A percentile compares a stretch with the other conserved stretches of the same genome.
Evolutionary conservation across 2,797 vertebrate species (phyloP).

Genomic region (Carapus acus): DNA sequence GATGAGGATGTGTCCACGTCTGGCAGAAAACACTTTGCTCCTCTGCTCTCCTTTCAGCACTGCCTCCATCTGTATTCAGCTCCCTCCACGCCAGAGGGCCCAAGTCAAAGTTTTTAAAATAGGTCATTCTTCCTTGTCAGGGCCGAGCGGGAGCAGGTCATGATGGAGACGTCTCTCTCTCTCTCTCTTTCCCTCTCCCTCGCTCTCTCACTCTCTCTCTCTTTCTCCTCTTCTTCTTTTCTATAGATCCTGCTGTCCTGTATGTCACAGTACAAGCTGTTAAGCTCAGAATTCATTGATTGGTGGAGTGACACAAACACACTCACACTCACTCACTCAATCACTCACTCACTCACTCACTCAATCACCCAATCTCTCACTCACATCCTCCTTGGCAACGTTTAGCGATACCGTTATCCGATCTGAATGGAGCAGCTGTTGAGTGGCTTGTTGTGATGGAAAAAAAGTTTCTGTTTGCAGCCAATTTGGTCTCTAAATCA

Average conservation of each 20-base stretch:
- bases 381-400: not conserved
- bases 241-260: not conserved
- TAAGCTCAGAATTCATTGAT: not conserved
- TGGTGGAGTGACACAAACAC: not conserved
- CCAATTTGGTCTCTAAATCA: conserved; percentile 6
- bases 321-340: not conserved
- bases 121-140: no score
- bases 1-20: no score
- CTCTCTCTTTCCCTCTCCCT: no score
- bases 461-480: not conserved
- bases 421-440: not conserved
- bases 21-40: no score
- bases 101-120: no score
- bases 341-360: not conserved
- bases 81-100: no score
- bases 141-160: no score
- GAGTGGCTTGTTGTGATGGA: not conserved
- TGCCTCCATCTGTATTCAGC: no score
- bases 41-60: no score
- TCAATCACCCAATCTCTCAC: not conserved
- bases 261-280: not conserved
- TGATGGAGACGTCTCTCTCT: no score
- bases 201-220: no score
- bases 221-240: conserved; percentile 1
- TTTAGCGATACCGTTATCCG: not conserved